These are phyloP conservation scores for Tretioscincus oriximinensis DNA, from an alignment of 2,113 vertebrate species.

Conservation along the genomic window DNA sequence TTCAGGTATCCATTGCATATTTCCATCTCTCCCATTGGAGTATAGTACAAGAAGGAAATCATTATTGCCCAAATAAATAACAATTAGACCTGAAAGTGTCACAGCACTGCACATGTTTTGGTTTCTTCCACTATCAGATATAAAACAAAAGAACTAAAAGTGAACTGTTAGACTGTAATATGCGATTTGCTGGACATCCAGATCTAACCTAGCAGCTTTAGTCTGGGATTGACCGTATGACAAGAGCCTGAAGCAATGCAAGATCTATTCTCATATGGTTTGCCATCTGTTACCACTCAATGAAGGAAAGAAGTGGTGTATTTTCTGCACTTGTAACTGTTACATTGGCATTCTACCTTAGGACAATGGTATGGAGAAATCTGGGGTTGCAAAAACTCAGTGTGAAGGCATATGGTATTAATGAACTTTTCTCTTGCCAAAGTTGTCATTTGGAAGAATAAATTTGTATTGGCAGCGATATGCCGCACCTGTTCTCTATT, in stretches of 20 bases:
- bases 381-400: background rate
- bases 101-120: background rate
- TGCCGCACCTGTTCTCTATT: constrained; percentile 4
- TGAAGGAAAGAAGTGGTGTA: background rate
- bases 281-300: constrained; percentile 8
- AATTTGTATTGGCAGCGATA: background rate
- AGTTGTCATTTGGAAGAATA: background rate
- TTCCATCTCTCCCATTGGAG: background rate
- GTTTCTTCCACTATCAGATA: background rate
- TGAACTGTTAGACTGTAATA: background rate
- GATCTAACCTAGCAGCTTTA: background rate
- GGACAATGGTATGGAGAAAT: background rate
- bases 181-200: background rate
- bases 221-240: background rate
- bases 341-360: constrained; percentile 1
- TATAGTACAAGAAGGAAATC: background rate
- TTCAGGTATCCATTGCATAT: background rate
- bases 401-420: background rate
- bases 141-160: background rate
- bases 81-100: background rate
- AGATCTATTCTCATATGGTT: background rate
- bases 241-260: constrained; percentile 18
- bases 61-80: background rate
- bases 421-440: background rate
- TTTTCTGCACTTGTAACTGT: constrained; percentile 1